Evolutionary conservation across 1,140 invertebrate genomes (phyloP).

Genomic region (Lerema accius): DNA sequence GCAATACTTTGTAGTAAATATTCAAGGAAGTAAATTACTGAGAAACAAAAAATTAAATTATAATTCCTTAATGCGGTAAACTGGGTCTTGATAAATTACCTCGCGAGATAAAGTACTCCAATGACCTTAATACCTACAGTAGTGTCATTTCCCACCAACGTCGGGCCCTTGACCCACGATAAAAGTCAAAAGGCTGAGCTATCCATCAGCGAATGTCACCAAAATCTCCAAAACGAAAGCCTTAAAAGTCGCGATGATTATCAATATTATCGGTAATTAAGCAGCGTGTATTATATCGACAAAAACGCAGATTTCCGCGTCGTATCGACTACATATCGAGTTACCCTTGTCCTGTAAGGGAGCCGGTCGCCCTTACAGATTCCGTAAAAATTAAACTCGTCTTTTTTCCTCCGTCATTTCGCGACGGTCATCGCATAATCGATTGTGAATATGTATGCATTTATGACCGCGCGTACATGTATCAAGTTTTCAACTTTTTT

Average conservation of each 20-base stretch:
- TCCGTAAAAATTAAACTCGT: slow-evolving; percentile 13
- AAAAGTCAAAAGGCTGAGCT: slow-evolving; percentile 8
- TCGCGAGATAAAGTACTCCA: neutral
- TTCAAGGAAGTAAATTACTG: too few species aligned
- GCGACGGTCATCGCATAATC: slow-evolving; percentile 25
- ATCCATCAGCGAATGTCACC: slow-evolving; percentile 18
- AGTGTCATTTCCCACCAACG: slow-evolving; percentile 12
- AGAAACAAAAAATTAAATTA: neutral
- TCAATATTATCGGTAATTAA: slow-evolving; percentile 44
- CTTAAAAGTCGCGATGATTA: slow-evolving; percentile 34
- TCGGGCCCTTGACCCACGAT: slow-evolving; percentile 11
- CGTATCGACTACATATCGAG: slow-evolving; percentile 45
- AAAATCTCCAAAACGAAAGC: slow-evolving; percentile 13
- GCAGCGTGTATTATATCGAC: slow-evolving; percentile 47
- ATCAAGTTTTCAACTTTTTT: slow-evolving; percentile 13
- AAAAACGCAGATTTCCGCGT: slow-evolving; percentile 54
- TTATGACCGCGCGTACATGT: slow-evolving; percentile 17
- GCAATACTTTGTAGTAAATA: too few species aligned
- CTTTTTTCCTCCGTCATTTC: slow-evolving; percentile 13
- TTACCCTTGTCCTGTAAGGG: slow-evolving; percentile 53
- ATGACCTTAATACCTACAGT: slow-evolving; percentile 13
- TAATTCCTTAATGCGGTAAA: neutral
- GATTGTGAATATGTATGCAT: slow-evolving; percentile 25
- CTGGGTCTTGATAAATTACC: slow-evolving; percentile 1
- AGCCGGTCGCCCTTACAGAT: slow-evolving; percentile 41